Evolutionary conservation across 2,888 invertebrate genomes (phyloP).

Genomic region (Aleiodes leptofemur): DNA sequence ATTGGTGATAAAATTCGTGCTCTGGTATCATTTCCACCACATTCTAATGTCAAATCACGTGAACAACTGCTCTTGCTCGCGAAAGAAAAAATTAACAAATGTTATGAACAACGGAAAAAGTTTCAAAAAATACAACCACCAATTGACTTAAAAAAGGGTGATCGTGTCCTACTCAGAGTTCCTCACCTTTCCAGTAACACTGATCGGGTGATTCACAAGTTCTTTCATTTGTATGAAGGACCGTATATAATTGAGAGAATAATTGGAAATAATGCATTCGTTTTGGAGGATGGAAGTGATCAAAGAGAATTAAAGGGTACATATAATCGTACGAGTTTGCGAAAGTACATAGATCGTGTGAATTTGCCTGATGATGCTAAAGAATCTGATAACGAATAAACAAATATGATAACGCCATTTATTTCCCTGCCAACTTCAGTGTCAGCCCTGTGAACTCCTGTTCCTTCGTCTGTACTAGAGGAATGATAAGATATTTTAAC

Average conservation of each 20-base stretch:
- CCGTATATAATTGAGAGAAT: constrained; percentile 21
- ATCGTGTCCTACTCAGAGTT: too few relatives aligned
- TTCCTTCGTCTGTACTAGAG: too few relatives aligned
- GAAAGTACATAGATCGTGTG: constrained; percentile 1
- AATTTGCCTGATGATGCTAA: background rate
- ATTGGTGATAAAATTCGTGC: constrained; percentile 16
- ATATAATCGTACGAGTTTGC: constrained; percentile 37
- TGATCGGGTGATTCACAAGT: constrained; percentile 29
- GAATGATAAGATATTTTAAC: too few relatives aligned
- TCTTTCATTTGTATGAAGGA: constrained; percentile 40
- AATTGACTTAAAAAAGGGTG: background rate
- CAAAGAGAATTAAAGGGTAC: constrained; percentile 8
- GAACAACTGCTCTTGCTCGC: constrained; percentile 29
- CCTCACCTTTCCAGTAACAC: constrained; percentile 30
- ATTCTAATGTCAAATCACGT: background rate
- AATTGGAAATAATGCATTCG: constrained; percentile 29
- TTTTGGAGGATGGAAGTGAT: background rate
- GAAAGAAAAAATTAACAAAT: background rate
- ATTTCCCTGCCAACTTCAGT: too few relatives aligned
- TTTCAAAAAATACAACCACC: constrained; percentile 10
- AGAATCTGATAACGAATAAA: too few relatives aligned
- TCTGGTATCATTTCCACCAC: constrained; percentile 7
- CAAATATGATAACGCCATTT: too few relatives aligned
- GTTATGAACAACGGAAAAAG: background rate
- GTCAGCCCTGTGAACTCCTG: too few relatives aligned